Base-by-base conservation (phyloP, 2,797 vertebrate genomes). In the Neosalanx taihuensis region DNA sequence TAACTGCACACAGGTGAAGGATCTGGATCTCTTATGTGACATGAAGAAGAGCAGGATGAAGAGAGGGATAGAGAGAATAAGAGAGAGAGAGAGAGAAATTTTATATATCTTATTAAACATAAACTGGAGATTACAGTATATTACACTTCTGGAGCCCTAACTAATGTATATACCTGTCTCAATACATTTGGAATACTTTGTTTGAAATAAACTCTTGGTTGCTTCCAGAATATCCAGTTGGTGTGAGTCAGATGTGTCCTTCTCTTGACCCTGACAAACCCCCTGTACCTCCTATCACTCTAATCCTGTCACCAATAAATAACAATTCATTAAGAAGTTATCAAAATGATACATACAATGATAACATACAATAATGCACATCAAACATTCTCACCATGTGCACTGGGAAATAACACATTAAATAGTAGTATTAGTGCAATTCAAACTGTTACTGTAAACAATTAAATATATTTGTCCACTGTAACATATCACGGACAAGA, bases 231-330 rank as follows among this genome's bases (percentile, higher is more conserved):
- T 62, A 33, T 29, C 26, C 23, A 29, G 59, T 3, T 29, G 26
- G 51, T 56, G 51, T 56, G 51, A 18, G 51, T 56, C 15, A 56
- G 15, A n/a, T 3, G 6, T 56, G 15, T n/a, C 51, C 51, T 5
- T 56, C 51, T 17, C 6, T n/a, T n/a, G 18, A 17, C 51, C 51
- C 51, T 17, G 9, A 41, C 33, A 4, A n/a, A 35, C 62, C 33
- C 72, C 73, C 64, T 70, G 72, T 73, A 64, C 73, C 70, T 76
- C 67, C 63, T 67, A 70, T 67, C 72, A 70, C n/a, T 65, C 69
- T 80, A 77, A 77, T 80, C 75, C 75, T 70, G 63, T 74, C 37
- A 49, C 75, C 69, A 4, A 33, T 41, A 20, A 10, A 33, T 12
- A 9, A 30, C 30, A 33, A 13, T 5, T 62, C 60, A 35, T 35